Percentiles rank a stretch among this genome's conserved stretches.
Evolutionary conservation across 2,797 vertebrate species (phyloP).

Genomic region (Lepus townsendii): DNA sequence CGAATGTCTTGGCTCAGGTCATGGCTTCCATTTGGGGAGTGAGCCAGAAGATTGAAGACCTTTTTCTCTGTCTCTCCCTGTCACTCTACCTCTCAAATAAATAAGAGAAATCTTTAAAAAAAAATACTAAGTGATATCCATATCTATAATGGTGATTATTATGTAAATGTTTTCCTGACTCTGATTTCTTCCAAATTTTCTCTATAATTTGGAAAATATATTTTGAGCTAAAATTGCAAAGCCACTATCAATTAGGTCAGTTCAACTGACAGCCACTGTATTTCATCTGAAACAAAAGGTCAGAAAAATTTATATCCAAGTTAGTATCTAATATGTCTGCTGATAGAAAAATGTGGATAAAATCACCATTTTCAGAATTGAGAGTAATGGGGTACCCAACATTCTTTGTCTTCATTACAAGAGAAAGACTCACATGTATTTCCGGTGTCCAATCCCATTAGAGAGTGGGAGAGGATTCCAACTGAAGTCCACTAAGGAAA

Average conservation of each 20-base stretch:
- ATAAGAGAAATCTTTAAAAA: no score
- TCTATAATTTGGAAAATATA: not conserved
- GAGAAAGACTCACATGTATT: not conserved
- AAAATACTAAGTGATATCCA: no score
- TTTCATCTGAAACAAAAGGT: conserved; percentile 15
- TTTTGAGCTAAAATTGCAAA: conserved; percentile 10
- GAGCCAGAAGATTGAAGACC: no score
- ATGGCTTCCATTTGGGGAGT: no score
- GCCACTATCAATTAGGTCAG: not conserved
- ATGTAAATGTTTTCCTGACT: not conserved
- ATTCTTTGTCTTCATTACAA: not conserved
- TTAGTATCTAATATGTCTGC: not conserved
- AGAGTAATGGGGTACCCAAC: not conserved
- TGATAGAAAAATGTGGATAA: not conserved
- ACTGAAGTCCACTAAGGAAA: not conserved
- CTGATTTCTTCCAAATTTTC: not conserved
- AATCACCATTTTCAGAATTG: not conserved
- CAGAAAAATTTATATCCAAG: conserved; percentile 1
- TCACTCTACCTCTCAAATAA: no score
- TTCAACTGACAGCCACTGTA: not conserved
- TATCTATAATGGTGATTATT: not conserved
- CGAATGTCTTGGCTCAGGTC: no score
- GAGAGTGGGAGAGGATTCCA: not conserved
- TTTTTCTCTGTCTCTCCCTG: no score
- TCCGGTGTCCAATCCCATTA: not conserved